Conservation (phyloP, 2,797 vertebrate genomes). For the Poeciliopsis turneri region DNA sequence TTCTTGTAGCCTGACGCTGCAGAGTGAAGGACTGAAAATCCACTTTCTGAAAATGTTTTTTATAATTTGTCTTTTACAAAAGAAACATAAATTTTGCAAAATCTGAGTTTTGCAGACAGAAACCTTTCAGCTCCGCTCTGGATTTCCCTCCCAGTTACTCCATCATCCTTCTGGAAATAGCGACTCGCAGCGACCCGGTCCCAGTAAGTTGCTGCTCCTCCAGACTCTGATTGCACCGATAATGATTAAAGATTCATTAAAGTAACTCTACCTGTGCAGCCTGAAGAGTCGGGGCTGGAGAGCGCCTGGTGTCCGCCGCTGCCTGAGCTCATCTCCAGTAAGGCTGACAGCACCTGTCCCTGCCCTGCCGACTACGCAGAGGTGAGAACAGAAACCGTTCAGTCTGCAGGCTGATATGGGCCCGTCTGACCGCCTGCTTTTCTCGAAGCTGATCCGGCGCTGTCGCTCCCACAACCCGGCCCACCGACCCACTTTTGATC, state of each 20-base stretch:
- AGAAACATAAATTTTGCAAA: too few species aligned
- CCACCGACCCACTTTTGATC: conserved; percentile 86
- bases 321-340: conserved; percentile 84
- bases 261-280: conserved; percentile 53
- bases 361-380: conserved; percentile 84
- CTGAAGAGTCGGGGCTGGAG: conserved; percentile 76
- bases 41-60: neutral
- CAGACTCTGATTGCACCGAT: neutral
- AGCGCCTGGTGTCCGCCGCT: conserved; percentile 80
- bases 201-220: conserved; percentile 74
- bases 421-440: neutral
- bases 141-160: conserved; percentile 77
- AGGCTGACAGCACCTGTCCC: conserved; percentile 83
- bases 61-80: too few species aligned
- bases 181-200: conserved; percentile 82
- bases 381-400: conserved; percentile 34
- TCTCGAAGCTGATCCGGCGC: conserved; percentile 81
- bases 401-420: neutral
- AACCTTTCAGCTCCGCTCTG: neutral
- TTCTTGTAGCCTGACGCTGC: too few species aligned
- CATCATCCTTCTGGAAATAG: conserved; percentile 88
- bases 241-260: neutral
- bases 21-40: too few species aligned
- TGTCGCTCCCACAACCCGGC: conserved; percentile 83
- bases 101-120: neutral